Percentiles rank a stretch among this genome's conserved stretches.
These are phyloP conservation scores for Diceros bicornis DNA, from an alignment of 2,797 vertebrate species.

Conservation along the genomic window DNA sequence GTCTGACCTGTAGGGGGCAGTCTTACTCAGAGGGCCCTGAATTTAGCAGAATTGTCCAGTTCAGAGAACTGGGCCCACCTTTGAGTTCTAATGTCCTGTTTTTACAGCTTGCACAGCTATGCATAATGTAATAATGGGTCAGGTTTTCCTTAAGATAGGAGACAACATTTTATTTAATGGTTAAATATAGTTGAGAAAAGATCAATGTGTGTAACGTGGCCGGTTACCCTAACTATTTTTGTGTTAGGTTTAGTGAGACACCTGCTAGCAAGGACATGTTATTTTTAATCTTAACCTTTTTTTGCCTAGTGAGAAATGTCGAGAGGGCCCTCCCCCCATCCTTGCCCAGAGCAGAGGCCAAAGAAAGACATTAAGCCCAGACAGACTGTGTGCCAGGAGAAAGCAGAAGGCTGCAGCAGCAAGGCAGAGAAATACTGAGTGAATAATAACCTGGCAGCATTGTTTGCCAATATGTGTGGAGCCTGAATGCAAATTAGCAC, in stretches of 20 bases:
- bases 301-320: background rate
- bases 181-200: background rate
- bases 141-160: background rate
- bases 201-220: background rate
- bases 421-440: background rate
- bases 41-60: too few relatives aligned
- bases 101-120: background rate
- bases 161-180: background rate
- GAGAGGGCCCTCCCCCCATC: background rate
- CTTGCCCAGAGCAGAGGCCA: background rate
- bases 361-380: background rate
- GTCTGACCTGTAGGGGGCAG: constrained; percentile 27
- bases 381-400: background rate
- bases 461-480: background rate
- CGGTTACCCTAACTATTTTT: background rate
- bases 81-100: background rate
- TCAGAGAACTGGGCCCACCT: background rate
- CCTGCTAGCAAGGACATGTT: background rate
- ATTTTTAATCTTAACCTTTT: constrained; percentile 3
- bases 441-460: background rate
- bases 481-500: constrained; percentile 37
- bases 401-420: background rate
- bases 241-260: background rate
- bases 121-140: background rate
- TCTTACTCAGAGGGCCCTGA: background rate